phyloP scores from a whole-genome alignment of 2,888 invertebrate genomes.

The Ormyrus thymus region DNA sequence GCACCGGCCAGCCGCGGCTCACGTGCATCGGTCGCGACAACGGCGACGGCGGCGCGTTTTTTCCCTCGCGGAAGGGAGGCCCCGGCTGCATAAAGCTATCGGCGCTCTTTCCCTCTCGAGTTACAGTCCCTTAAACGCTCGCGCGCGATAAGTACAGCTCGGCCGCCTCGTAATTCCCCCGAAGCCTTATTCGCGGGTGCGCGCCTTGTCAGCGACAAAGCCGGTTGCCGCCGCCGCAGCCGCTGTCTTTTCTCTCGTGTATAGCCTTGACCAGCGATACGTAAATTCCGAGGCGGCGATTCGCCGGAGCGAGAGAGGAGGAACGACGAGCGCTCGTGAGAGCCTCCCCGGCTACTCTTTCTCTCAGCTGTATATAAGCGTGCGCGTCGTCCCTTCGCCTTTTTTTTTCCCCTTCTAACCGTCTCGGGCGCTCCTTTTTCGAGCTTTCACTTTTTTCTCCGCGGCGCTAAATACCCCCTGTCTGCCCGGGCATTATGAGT shows the following conservation, averaged over 20 bases:
- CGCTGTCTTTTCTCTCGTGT: constrained; percentile 8
- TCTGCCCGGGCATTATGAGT: constrained; percentile 40
- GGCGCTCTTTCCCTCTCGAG: not conserved
- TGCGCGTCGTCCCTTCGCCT: not conserved
- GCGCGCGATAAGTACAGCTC: constrained; percentile 21
- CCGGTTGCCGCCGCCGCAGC: not conserved
- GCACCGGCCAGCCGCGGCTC: no score
- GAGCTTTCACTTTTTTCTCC: not conserved
- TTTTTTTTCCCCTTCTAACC: not conserved
- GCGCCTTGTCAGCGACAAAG: constrained; percentile 49
- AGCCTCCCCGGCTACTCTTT: constrained; percentile 48
- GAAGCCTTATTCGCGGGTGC: constrained; percentile 14
- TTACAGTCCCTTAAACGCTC: constrained; percentile 42
- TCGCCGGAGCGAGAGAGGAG: not conserved
- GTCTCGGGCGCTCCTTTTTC: not conserved
- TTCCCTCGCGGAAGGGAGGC: not conserved
- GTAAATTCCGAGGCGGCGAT: constrained; percentile 60
- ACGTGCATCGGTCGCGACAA: no score
- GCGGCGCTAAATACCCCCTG: not conserved
- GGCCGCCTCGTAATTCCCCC: constrained; percentile 28
- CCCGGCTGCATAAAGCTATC: constrained; percentile 46
- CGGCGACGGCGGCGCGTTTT: no score
- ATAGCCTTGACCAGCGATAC: constrained; percentile 62
- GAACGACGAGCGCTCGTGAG: constrained; percentile 38
- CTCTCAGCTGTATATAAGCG: constrained; percentile 19